A percentile compares a stretch with the other conserved stretches of the same genome.
These are phyloP conservation scores for Sebastes goodei DNA, from an alignment of 2,797 vertebrate species.

Conservation along the genomic window DNA sequence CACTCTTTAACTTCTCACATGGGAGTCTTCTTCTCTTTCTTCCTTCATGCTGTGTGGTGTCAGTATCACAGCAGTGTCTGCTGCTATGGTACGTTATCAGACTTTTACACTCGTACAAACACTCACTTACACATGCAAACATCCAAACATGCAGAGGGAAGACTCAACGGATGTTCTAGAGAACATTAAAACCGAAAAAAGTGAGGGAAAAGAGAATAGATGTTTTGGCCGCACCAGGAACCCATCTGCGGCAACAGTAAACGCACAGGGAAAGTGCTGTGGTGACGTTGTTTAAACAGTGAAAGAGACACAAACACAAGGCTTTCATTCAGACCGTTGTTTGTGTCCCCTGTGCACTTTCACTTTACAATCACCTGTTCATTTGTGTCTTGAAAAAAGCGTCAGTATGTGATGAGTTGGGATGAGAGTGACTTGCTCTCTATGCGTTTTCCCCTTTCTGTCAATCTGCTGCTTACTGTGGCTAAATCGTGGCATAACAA, in stretches of 20 bases:
- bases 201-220: neutral
- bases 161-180: neutral
- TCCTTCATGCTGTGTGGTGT: conserved; percentile 26
- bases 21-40: conserved; percentile 14
- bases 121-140: neutral
- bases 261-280: too few relatives aligned
- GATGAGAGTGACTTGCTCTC: neutral
- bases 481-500: neutral
- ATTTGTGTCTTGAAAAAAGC: too few relatives aligned
- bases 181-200: conserved; percentile 1
- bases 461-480: conserved; percentile 8
- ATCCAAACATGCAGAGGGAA: neutral
- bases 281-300: too few relatives aligned
- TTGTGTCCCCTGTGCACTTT: too few relatives aligned
- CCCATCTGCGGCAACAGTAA: too few relatives aligned
- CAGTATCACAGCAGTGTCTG: conserved; percentile 22
- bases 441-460: neutral
- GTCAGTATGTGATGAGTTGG: too few relatives aligned
- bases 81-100: neutral
- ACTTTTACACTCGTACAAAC: conserved; percentile 7
- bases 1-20: conserved; percentile 27
- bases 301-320: too few relatives aligned
- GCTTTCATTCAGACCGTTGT: too few relatives aligned
- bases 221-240: neutral
- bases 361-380: too few relatives aligned